Conservation (phyloP, 2,888 invertebrate species). For the Elmis aenea region DNA sequence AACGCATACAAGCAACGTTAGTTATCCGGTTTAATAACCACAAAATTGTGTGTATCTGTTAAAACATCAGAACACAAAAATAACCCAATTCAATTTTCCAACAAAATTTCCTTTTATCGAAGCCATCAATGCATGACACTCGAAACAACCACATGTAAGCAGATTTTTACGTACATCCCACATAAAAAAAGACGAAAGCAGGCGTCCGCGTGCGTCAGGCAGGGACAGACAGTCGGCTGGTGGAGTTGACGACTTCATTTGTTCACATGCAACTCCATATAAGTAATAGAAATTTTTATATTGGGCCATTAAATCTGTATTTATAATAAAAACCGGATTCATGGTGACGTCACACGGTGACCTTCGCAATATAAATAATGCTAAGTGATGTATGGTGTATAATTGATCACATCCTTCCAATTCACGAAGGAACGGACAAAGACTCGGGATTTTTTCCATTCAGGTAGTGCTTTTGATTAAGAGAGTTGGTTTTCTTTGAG, state of each 20-base stretch:
- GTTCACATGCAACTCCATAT: constrained; percentile 14
- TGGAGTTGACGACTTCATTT: constrained; percentile 9
- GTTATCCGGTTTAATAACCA: constrained; percentile 17
- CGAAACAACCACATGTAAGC: no score
- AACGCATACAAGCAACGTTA: no score
- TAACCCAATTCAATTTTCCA: constrained; percentile 10
- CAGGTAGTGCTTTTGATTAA: constrained; percentile 7
- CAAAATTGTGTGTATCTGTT: constrained; percentile 16
- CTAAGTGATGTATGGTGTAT: constrained; percentile 26
- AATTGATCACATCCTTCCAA: constrained; percentile 27
- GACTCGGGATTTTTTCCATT: constrained; percentile 10
- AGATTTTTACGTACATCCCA: no score
- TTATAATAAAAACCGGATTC: constrained; percentile 27
- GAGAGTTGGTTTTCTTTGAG: constrained; percentile 9
- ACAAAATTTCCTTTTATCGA: constrained; percentile 15
- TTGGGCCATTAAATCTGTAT: constrained; percentile 23
- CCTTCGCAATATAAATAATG: constrained; percentile 25
- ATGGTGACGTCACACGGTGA: constrained; percentile 23
- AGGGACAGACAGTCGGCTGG: no score
- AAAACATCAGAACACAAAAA: constrained; percentile 15
- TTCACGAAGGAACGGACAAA: constrained; percentile 8
- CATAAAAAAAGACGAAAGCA: no score
- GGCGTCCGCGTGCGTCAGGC: no score
- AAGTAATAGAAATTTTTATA: constrained; percentile 21
- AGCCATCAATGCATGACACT: constrained; percentile 12